phyloP scores from a whole-genome alignment of 2,888 invertebrate genomes.

The Caenorhabditis angaria region DNA sequence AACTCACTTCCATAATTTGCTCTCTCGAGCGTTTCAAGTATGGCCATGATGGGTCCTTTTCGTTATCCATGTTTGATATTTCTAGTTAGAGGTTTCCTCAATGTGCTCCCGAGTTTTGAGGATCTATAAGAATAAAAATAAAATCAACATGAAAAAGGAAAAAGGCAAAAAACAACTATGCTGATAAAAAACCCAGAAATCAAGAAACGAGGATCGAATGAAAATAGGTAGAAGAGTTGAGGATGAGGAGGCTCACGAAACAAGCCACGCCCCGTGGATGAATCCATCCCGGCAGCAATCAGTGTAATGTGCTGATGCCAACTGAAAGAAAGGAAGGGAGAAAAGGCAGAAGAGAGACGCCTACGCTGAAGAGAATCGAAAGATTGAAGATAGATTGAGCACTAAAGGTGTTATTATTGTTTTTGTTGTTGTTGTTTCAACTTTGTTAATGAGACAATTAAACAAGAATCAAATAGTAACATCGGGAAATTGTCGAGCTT shows the following conservation, averaged over 20 bases:
- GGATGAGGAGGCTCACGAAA: neutral
- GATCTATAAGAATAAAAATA: neutral
- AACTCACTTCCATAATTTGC: constrained; percentile 63
- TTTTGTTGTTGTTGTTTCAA: too few relatives aligned
- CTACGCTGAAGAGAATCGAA: constrained; percentile 1
- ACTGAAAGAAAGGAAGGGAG: neutral
- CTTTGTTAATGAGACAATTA: neutral
- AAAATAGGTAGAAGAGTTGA: neutral
- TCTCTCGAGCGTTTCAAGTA: constrained; percentile 69
- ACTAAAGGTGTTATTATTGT: neutral
- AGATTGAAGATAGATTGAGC: neutral
- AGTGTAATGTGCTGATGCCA: neutral
- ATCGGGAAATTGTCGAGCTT: neutral
- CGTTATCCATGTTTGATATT: constrained; percentile 58
- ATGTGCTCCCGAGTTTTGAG: constrained; percentile 41
- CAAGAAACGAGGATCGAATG: neutral
- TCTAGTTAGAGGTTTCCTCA: constrained; percentile 11
- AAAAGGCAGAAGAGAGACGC: neutral
- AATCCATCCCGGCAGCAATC: neutral
- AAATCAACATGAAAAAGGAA: too few relatives aligned
- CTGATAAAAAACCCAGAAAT: neutral
- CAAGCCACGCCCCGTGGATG: neutral
- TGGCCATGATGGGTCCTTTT: constrained; percentile 71
- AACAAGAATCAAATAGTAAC: neutral
- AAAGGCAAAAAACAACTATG: neutral